These are phyloP conservation scores for Drosophila grimshawi DNA, from an alignment of 1,140 invertebrate species.

Conservation along the genomic window DNA sequence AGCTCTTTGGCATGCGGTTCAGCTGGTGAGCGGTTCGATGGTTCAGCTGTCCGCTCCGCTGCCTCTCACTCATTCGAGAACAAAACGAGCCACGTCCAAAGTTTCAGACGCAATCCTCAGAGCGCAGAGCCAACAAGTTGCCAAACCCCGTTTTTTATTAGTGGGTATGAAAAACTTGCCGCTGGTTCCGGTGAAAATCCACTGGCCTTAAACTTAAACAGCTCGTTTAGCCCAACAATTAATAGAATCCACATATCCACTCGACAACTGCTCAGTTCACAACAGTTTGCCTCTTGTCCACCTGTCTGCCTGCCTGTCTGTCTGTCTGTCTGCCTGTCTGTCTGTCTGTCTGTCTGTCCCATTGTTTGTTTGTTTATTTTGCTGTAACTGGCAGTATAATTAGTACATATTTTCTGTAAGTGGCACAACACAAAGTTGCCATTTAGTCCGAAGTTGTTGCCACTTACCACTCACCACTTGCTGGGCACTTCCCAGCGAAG, in stretches of 20 bases:
- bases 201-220: constrained; percentile 39
- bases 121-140: neutral
- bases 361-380: constrained; percentile 42
- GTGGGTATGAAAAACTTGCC: constrained; percentile 67
- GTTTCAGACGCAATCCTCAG: constrained; percentile 14
- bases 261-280: constrained; percentile 68
- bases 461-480: constrained; percentile 35
- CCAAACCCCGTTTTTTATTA: neutral
- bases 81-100: constrained; percentile 60
- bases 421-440: constrained; percentile 76
- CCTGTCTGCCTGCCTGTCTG: neutral
- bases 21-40: constrained; percentile 61
- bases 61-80: constrained; percentile 63
- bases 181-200: constrained; percentile 74
- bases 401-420: constrained; percentile 80
- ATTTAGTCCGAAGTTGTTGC: constrained; percentile 66
- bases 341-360: constrained; percentile 27
- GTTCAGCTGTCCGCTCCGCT: constrained; percentile 59
- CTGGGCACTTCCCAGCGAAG: constrained; percentile 54
- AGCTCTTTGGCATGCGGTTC: constrained; percentile 60
- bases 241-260: constrained; percentile 66
- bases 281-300: constrained; percentile 35
- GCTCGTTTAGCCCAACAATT: constrained; percentile 74
- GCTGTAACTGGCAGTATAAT: constrained; percentile 76
- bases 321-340: constrained; percentile 5